phyloP scores from a whole-genome alignment of 2,888 invertebrate genomes.

The Pegoplata infirma region DNA sequence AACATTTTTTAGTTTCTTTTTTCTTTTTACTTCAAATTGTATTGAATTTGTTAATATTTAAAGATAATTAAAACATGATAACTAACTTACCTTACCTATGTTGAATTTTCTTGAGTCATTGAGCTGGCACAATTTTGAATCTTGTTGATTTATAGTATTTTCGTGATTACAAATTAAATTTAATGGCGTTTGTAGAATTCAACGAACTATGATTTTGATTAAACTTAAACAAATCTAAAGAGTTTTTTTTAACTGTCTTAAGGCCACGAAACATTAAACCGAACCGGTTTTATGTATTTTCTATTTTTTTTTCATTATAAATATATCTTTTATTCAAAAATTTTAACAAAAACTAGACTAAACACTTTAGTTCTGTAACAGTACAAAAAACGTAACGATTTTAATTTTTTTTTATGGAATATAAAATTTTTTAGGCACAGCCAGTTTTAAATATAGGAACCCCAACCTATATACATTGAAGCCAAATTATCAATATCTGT shows the following conservation, averaged over 20 bases:
- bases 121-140: too few species aligned
- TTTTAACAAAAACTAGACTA: background rate
- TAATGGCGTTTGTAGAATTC: too few species aligned
- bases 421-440: background rate
- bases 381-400: background rate
- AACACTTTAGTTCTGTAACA: too few species aligned
- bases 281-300: background rate
- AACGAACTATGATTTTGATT: too few species aligned
- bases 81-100: background rate
- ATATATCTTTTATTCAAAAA: background rate
- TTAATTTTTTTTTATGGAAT: slow-evolving; percentile 1
- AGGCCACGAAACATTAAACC: background rate
- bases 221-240: too few species aligned
- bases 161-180: too few species aligned
- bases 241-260: too few species aligned
- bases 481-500: slow-evolving; percentile 92
- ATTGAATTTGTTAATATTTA: too few species aligned
- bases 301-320: background rate
- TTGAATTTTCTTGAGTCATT: background rate
- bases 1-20: too few species aligned
- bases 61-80: too few species aligned
- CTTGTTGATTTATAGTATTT: background rate
- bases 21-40: too few species aligned
- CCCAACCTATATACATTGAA: slow-evolving; percentile 99
- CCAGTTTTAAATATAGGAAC: slow-evolving; percentile 81